Conservation (phyloP, 1,140 invertebrate genomes). For the Papilio polyxenes region DNA sequence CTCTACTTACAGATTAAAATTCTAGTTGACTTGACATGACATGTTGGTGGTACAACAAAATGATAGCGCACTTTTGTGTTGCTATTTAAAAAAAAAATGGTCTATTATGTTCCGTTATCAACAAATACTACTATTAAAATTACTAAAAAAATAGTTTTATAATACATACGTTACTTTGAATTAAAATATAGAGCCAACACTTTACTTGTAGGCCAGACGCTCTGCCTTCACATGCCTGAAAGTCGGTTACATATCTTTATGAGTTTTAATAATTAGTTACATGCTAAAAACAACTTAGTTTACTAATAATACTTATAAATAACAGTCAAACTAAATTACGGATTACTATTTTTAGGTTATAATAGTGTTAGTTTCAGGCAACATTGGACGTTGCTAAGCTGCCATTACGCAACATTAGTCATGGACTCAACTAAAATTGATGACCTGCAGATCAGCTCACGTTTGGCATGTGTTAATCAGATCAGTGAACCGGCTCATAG, state of each 20-base stretch:
- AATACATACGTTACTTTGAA: neutral
- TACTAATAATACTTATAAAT: neutral
- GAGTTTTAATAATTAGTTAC: neutral
- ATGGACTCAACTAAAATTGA: neutral
- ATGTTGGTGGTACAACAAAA: slow-evolving; percentile 40
- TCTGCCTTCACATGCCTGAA: neutral
- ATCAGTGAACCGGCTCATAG: too few species aligned
- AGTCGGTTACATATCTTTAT: neutral
- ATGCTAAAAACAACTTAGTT: neutral
- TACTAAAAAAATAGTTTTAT: neutral
- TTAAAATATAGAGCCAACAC: neutral
- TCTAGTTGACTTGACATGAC: slow-evolving; percentile 47
- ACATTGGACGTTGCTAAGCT: neutral
- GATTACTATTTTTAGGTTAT: neutral
- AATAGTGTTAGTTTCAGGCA: neutral
- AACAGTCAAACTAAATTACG: neutral
- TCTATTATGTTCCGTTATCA: neutral
- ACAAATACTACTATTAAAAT: neutral
- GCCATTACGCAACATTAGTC: neutral
- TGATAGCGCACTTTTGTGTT: slow-evolving; percentile 35
- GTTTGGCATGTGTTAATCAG: too few species aligned
- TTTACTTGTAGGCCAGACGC: neutral
- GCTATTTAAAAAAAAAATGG: neutral
- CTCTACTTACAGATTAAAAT: slow-evolving; percentile 50
- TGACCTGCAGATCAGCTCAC: too few species aligned